A percentile compares a stretch with the other conserved stretches of the same genome.
phyloP scores from a whole-genome alignment of 2,888 invertebrate genomes.

The Philonicus albiceps region DNA sequence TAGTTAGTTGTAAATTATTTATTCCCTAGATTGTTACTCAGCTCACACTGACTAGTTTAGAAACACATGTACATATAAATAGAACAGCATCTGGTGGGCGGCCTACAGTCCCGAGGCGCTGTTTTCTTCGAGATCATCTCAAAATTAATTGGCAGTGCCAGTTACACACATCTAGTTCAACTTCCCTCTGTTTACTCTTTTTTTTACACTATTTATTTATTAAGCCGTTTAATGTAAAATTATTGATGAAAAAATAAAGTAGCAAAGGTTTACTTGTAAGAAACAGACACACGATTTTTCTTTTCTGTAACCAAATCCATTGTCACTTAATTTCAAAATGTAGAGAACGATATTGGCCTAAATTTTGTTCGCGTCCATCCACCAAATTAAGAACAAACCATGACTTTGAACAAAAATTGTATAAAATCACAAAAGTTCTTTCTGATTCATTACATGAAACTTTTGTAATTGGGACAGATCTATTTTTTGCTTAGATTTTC shows the following conservation, averaged over 20 bases:
- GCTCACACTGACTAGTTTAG: not conserved
- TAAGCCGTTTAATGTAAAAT: conserved; percentile 14
- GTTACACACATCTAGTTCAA: conserved; percentile 8
- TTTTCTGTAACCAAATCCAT: not conserved
- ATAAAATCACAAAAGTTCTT: no score
- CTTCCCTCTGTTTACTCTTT: conserved; percentile 3
- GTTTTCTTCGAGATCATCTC: conserved; percentile 9
- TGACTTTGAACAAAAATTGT: no score
- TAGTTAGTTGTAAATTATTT: conserved; percentile 20
- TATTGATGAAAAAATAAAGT: conserved; percentile 25
- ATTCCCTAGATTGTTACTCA: conserved; percentile 7
- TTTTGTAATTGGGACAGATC: no score
- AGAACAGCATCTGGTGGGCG: not conserved
- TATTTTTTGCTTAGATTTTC: no score
- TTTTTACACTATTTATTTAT: conserved; percentile 26
- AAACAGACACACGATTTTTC: not conserved
- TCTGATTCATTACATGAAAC: no score
- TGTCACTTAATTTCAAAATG: not conserved
- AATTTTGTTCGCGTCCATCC: no score
- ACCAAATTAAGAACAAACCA: no score
- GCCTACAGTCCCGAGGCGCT: not conserved
- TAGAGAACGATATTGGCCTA: not conserved
- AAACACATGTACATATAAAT: not conserved
- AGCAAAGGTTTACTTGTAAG: conserved; percentile 31
- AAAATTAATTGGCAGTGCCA: conserved; percentile 25